A percentile compares a stretch with the other conserved stretches of the same genome.
Conservation (phyloP, 1,140 invertebrate genomes). For the Macrobrachium rosenbergii region DNA sequence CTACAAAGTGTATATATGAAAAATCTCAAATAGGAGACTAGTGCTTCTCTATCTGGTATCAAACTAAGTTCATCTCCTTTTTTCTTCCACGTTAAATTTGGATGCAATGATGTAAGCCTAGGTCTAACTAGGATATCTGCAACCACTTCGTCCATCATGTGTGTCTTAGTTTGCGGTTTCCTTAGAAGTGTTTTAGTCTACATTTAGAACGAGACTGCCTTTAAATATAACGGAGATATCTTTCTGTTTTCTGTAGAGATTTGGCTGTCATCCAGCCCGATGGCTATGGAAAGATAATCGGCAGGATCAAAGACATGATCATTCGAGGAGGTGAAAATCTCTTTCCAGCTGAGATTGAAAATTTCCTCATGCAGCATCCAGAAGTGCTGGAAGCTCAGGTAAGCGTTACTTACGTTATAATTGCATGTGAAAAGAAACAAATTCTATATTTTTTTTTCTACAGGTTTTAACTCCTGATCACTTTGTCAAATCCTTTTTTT, state of each 20-base stretch:
- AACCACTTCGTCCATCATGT: too few relatives aligned
- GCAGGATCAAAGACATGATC: slow-evolving; percentile 90
- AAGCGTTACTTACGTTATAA: slow-evolving; percentile 43
- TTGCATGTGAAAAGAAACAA: neutral
- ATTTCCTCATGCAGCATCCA: slow-evolving; percentile 83
- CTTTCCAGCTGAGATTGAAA: slow-evolving; percentile 89
- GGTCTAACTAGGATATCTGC: too few relatives aligned
- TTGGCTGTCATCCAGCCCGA: slow-evolving; percentile 81
- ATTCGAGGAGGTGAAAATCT: slow-evolving; percentile 95
- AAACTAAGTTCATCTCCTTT: too few relatives aligned
- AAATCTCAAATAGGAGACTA: too few relatives aligned
- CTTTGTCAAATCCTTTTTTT: too few relatives aligned
- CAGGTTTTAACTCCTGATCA: too few relatives aligned
- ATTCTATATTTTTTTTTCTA: too few relatives aligned
- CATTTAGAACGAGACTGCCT: neutral
- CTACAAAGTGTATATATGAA: too few relatives aligned
- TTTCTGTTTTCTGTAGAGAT: slow-evolving; percentile 75
- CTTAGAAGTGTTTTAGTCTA: neutral
- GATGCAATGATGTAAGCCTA: too few relatives aligned
- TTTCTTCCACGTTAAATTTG: too few relatives aligned
- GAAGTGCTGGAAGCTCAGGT: slow-evolving; percentile 83
- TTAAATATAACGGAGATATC: too few relatives aligned
- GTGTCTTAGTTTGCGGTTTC: neutral
- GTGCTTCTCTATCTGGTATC: too few relatives aligned
- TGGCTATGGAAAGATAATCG: slow-evolving; percentile 85